phyloP scores from a whole-genome alignment of 1,140 invertebrate species.

The Macrobrachium rosenbergii region DNA sequence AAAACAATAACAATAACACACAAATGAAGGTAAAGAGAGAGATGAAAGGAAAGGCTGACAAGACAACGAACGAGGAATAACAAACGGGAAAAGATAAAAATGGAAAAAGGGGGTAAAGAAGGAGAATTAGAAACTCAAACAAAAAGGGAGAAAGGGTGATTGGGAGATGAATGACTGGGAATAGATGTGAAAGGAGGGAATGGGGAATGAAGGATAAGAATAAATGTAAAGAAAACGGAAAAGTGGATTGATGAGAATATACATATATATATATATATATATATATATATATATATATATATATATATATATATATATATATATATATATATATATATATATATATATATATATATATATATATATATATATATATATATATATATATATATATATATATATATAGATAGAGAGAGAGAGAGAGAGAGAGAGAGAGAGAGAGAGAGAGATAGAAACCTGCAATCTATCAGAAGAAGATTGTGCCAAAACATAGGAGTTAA shows the following conservation, averaged over 20 bases:
- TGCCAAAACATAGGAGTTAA: background rate
- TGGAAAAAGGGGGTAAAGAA: background rate
- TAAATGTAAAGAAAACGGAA: background rate
- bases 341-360: background rate
- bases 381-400: background rate
- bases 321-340: background rate
- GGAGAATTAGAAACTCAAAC: background rate
- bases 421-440: no score
- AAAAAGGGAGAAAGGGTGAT: background rate
- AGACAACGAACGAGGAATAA: no score
- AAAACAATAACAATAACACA: background rate
- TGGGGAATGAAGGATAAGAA: background rate
- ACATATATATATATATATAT: background rate
- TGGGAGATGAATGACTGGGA: background rate
- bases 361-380: background rate
- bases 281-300: background rate
- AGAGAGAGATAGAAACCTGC: no score
- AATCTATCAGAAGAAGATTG: background rate
- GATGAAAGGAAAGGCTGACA: no score
- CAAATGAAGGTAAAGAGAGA: background rate
- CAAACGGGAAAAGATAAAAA: background rate
- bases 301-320: constrained; percentile 1
- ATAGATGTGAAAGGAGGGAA: background rate
- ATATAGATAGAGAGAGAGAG: background rate
- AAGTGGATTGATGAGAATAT: background rate